Evolutionary conservation across 2,113 vertebrate species (phyloP).

Genomic region (Saccopteryx leptura): DNA sequence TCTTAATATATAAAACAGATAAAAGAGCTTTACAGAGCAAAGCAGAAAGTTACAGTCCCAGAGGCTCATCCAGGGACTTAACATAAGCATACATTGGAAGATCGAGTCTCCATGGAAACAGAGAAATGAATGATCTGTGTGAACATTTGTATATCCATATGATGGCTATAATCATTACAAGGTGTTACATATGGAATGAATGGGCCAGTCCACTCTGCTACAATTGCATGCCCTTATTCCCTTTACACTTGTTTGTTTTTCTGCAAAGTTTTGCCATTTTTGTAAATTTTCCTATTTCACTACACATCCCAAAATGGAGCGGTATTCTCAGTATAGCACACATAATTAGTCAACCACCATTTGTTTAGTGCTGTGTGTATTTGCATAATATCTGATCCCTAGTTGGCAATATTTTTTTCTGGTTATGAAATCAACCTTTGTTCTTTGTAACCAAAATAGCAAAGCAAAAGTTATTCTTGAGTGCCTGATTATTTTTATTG

Average conservation of each 20-base stretch:
- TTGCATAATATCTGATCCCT: neutral
- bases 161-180: neutral
- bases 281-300: neutral
- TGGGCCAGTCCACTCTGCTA: neutral
- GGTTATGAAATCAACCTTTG: neutral
- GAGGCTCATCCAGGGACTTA: neutral
- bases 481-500: neutral
- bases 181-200: neutral
- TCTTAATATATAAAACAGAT: neutral
- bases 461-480: conserved; percentile 10
- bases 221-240: neutral
- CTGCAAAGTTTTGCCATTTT: neutral
- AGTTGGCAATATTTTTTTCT: neutral
- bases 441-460: conserved; percentile 27
- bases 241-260: neutral
- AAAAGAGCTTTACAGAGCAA: neutral
- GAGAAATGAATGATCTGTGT: neutral
- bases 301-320: neutral
- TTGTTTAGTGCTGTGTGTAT: neutral
- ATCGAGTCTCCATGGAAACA: neutral
- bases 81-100: neutral
- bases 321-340: neutral
- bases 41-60: neutral
- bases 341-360: neutral
- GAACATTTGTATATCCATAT: neutral